A percentile compares a stretch with the other conserved stretches of the same genome.
These are phyloP conservation scores for Etia nguti DNA, from an alignment of 2,113 vertebrate species.

Conservation along the genomic window DNA sequence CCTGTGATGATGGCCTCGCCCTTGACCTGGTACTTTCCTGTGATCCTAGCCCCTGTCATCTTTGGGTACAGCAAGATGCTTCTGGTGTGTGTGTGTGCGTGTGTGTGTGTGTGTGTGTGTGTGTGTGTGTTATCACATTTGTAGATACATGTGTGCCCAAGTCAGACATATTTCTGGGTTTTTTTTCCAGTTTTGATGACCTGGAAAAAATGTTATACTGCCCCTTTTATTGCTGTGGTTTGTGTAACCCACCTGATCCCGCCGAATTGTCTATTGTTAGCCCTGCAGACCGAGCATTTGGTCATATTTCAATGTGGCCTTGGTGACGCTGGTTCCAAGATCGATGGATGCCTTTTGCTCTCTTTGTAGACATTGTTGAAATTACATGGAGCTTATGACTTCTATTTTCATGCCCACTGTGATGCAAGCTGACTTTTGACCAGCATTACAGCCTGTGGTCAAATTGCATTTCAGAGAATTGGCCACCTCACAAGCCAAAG, in stretches of 20 bases:
- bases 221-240: neutral
- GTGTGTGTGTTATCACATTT: neutral
- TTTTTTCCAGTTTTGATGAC: neutral
- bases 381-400: neutral
- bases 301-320: conserved; percentile 29
- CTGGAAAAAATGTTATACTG: neutral
- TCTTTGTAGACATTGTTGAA: conserved; percentile 1
- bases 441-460: neutral
- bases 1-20: conserved; percentile 11
- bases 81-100: neutral
- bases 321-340: conserved; percentile 2
- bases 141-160: neutral
- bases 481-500: neutral
- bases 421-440: conserved; percentile 21
- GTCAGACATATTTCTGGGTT: neutral
- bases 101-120: neutral
- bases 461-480: neutral
- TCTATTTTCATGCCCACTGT: neutral
- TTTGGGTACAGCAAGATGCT: neutral
- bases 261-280: conserved; percentile 10
- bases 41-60: neutral
- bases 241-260: neutral
- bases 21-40: conserved; percentile 28
- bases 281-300: neutral
- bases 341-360: conserved; percentile 7